Base-by-base conservation (phyloP, 2,888 invertebrate genomes). In the Ormia ochracea region DNA sequence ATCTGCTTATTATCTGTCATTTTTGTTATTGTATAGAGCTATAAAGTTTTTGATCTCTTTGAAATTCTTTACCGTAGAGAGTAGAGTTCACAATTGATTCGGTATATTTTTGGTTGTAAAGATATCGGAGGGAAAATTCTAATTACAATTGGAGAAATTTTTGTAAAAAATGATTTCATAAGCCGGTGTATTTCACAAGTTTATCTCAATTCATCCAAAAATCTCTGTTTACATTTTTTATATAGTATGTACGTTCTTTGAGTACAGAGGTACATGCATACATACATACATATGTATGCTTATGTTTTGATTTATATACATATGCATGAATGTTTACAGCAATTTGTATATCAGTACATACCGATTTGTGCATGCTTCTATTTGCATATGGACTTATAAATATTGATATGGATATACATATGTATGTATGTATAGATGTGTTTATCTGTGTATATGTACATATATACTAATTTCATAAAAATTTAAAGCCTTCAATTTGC, bases 141-240 rank as follows among this genome's bases (percentile, higher is more conserved):
- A 74, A 78, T 69, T 78, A 69, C 31, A 68, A 68, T 63, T 56
- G 78, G 73, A 69, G 68, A 74, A 56, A 69, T 69, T 74, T 36
- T 19, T 61, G n/a, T n/a, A n/a, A n/a, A n/a, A n/a, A 38, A 52
- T 21, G 31, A 14, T 26, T 36, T 61, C 21, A 19, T 41, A 70
- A 77, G 76, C 76, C 69, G 69, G 63, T 63, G 41, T 14, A 48
- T 54, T 43, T 54, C 5, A 52, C 43, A 43, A 31, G 28, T 70
- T 38, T 63, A 58, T 69, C 69, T 66, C 74, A 74, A 61, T 76
- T 76, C 19, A 56, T 54, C 56, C 12, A 12, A 43, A 63, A 61
- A 63, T 77, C 76, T 77, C 76, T 77, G 76, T 69, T 69, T 69
- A 76, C 69, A 54, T 56, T 63, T 63, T 75, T 52, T 61, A 14